phyloP scores from a whole-genome alignment of 1,140 invertebrate species.

The Trichoplusia ni region DNA sequence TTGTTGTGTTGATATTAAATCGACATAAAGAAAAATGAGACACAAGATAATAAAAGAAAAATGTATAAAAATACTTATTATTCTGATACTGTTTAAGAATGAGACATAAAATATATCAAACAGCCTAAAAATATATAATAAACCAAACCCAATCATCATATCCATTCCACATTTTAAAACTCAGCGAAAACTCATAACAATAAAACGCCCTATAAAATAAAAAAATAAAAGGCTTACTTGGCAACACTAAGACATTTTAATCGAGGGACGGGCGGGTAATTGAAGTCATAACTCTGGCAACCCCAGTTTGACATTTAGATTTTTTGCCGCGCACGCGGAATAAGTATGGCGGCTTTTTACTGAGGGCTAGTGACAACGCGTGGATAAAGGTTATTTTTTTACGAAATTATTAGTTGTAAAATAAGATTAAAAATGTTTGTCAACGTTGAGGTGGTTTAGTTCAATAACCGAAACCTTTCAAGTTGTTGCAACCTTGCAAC shows the following conservation, averaged over 20 bases:
- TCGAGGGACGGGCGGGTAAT: constrained; percentile 68
- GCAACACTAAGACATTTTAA: constrained; percentile 73
- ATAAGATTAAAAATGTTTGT: constrained; percentile 2
- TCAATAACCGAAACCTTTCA: too few relatives aligned
- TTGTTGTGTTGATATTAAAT: too few relatives aligned
- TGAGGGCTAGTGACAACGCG: constrained; percentile 57
- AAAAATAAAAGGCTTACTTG: constrained; percentile 59
- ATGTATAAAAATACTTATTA: too few relatives aligned
- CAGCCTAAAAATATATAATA: not conserved
- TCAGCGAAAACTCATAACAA: constrained; percentile 47
- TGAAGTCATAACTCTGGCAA: constrained; percentile 75
- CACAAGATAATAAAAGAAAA: too few relatives aligned
- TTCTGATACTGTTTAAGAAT: too few relatives aligned
- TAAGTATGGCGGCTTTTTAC: constrained; percentile 69
- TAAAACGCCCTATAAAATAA: constrained; percentile 50
- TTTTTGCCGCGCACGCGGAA: constrained; percentile 69
- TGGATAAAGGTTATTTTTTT: constrained; percentile 1
- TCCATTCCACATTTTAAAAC: constrained; percentile 5
- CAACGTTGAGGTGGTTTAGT: too few relatives aligned
- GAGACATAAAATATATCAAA: not conserved
- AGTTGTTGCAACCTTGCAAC: too few relatives aligned
- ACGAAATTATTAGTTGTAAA: constrained; percentile 1
- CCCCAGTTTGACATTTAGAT: constrained; percentile 76
- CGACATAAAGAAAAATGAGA: too few relatives aligned
- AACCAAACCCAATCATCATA: not conserved